Evolutionary conservation across 2,888 invertebrate genomes (phyloP).

Genomic region (Dichetophora obliterata): DNA sequence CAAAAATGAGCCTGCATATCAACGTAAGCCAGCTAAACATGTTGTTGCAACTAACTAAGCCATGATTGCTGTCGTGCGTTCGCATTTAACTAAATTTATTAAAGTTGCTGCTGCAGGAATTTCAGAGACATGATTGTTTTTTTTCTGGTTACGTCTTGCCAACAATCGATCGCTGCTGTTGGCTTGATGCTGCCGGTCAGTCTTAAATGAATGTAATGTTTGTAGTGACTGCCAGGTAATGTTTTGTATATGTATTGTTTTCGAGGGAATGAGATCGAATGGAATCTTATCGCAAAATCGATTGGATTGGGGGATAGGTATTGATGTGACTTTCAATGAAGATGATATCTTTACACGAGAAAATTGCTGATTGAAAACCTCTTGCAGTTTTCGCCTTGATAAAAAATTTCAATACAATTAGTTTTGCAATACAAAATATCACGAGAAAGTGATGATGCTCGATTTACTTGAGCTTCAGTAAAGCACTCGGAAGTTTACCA

Average conservation of each 20-base stretch:
- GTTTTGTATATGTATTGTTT: not conserved
- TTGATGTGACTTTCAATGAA: no score
- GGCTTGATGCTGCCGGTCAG: not conserved
- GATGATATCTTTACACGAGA: no score
- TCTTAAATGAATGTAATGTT: slow-evolving; percentile 18
- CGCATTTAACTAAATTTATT: slow-evolving; percentile 67
- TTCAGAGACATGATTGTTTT: not conserved
- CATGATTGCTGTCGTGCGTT: slow-evolving; percentile 57
- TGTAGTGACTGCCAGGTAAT: slow-evolving; percentile 15
- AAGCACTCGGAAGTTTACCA: no score
- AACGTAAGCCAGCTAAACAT: slow-evolving; percentile 1
- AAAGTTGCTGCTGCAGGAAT: slow-evolving; percentile 18
- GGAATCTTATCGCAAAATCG: slow-evolving; percentile 30
- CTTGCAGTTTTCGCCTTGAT: no score
- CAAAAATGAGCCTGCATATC: not conserved
- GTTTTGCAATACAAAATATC: no score
- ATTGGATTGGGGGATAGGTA: not conserved
- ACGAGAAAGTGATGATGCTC: no score
- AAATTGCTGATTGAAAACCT: no score
- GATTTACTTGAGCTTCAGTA: no score
- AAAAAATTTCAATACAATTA: no score
- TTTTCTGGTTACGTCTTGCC: not conserved
- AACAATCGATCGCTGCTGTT: not conserved
- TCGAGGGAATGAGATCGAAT: not conserved
- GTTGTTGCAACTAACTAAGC: slow-evolving; percentile 36